These are phyloP conservation scores for Holocentrus rufus DNA, from an alignment of 2,797 vertebrate species.

Conservation along the genomic window DNA sequence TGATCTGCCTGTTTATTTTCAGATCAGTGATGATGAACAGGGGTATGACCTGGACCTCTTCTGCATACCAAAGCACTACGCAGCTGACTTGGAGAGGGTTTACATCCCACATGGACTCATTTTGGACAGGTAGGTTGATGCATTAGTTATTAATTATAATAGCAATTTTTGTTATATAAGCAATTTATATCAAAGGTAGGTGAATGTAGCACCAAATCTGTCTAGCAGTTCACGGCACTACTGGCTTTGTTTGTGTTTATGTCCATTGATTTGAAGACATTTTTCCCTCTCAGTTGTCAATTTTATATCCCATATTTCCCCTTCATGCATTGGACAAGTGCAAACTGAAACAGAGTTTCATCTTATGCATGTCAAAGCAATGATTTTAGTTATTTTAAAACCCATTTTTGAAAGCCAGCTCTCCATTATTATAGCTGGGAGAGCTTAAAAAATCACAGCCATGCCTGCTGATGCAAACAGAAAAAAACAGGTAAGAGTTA, in stretches of 20 bases:
- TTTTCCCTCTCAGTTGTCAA: background rate
- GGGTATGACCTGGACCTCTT: constrained; percentile 97
- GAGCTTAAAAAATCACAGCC: constrained; percentile 27
- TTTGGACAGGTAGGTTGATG: constrained; percentile 90
- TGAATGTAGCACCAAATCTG: background rate
- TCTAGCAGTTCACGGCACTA: background rate
- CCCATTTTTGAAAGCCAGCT: background rate
- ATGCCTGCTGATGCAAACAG: constrained; percentile 47
- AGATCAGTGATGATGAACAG: constrained; percentile 96
- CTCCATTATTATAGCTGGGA: background rate
- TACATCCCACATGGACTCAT: constrained; percentile 99
- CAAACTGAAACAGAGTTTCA: no score
- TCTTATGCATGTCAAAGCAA: no score
- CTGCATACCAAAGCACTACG: constrained; percentile 98
- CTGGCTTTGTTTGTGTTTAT: background rate
- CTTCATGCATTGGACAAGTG: background rate
- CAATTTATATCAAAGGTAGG: background rate
- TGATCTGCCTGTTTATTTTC: constrained; percentile 68
- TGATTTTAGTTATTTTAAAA: no score
- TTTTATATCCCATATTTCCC: background rate
- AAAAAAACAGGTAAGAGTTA: constrained; percentile 46
- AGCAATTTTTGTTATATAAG: background rate
- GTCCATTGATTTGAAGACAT: background rate
- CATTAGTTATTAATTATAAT: background rate
- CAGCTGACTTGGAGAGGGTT: constrained; percentile 91